Evolutionary conservation across 2,113 vertebrate genomes (phyloP).

Genomic region (Oostethus manadensis): DNA sequence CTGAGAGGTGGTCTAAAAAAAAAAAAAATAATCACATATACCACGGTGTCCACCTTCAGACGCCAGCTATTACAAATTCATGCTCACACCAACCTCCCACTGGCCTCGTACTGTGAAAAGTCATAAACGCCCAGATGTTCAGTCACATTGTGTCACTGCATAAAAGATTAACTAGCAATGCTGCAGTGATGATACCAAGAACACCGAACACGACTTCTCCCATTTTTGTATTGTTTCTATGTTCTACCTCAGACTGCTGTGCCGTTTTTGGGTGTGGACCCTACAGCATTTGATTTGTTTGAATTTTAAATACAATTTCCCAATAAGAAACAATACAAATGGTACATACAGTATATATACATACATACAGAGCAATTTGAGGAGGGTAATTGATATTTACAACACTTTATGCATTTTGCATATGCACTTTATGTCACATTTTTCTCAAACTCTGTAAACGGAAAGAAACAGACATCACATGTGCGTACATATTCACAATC

Average conservation of each 20-base stretch:
- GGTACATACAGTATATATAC: too few relatives aligned
- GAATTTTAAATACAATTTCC: too few relatives aligned
- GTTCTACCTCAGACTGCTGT: not conserved
- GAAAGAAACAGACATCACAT: too few relatives aligned
- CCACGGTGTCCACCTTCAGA: constrained; percentile 8
- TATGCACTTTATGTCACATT: too few relatives aligned
- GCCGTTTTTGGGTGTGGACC: not conserved
- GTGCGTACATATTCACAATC: too few relatives aligned
- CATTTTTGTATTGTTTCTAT: not conserved
- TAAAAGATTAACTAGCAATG: constrained; percentile 22
- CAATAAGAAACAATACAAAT: too few relatives aligned
- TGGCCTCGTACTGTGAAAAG: constrained; percentile 6
- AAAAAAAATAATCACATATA: not conserved
- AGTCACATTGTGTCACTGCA: constrained; percentile 13
- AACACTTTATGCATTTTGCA: too few relatives aligned
- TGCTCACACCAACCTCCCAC: constrained; percentile 8
- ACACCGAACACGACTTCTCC: not conserved
- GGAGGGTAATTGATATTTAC: too few relatives aligned
- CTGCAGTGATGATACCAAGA: not conserved
- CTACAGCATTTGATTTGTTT: not conserved
- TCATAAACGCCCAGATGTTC: constrained; percentile 24
- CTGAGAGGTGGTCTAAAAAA: constrained; percentile 24
- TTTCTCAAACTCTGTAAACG: too few relatives aligned
- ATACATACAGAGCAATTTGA: too few relatives aligned
- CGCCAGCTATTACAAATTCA: constrained; percentile 17